Base-by-base conservation (phyloP, 2,888 invertebrate species). In the Hipparchia semele region DNA sequence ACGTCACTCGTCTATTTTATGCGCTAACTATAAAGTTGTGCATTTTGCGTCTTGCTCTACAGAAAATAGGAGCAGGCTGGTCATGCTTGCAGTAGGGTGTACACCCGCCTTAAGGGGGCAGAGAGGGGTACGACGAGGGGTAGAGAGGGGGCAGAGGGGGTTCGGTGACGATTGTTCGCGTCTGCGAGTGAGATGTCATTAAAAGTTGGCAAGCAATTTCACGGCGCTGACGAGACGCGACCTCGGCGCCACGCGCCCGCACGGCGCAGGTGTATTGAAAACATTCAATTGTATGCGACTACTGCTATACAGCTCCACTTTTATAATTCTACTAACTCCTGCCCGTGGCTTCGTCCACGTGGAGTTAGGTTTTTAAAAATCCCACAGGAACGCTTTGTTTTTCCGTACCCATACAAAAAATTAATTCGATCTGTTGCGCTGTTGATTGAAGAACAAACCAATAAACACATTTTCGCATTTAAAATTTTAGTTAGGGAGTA, bases 141-240 rank as follows among this genome's bases (percentile, higher is more conserved):
- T 33, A 33, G 10, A 8, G 33, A 59, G 54, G 23, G 33, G 46
- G 8, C 1, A n/a, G 59, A 10, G 49, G 59, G 51, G 59, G 46
- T 7, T 3, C 8, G 49, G 68, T 60, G 68, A 68, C 58, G 68
- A 60, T 60, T 68, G 68, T 60, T 68, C 59, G 68, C 68, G 68
- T 60, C 68, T 68, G 68, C 68, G 59, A 51, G 10, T 68, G 60
- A 68, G 68, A 68, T 68, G 68, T 68, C 68, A 68, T 68, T 68
- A 68, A 68, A 68, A 68, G 49, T 68, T 68, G 59, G 59, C 68
- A 46, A 59, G 59, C 68, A 60, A 68, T 68, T 59, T 58, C 68
- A 68, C 68, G 68, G 58, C 45, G 46, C n/a, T 45, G 46, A 8
- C 13, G 46, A 2, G 10, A 6, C 8, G 58, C 8, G 2, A 13